Evolutionary conservation across 2,888 invertebrate species (phyloP), one percentile per base, ranked within the genome.

Genomic region (Caenorhabditis becei): DNA sequence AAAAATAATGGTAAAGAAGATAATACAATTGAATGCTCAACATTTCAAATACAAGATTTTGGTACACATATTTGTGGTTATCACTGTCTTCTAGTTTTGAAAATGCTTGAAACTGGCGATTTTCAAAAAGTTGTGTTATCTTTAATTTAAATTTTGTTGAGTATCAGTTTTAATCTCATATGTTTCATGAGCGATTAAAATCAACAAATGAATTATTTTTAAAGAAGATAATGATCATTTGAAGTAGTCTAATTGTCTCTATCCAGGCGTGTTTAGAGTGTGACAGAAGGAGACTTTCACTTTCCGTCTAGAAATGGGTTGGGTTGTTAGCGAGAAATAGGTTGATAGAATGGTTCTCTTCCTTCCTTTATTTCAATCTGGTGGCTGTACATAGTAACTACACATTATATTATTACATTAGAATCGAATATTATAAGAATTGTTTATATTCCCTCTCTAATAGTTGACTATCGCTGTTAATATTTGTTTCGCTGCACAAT

Each of bases 181-280:
- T 74, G 32, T 77, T 56, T 69, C 70, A 79, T 59, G 79, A 79
- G 59, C 58, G 79, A 74, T 75, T 62, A 71, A 70, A 71, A 63
- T 72, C 41, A 78, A 65, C 66, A 58, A 79, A 79, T 67, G 32
- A 77, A 77, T 75, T 62, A 77, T 80, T 80, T 80, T 80, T 80
- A 80, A 80, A 80, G 77, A 77, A 56, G 80, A 75, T 74, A 80
- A 75, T 80, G 80, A 47, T 80, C 58, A 66, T 58, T 80, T 80
- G 80, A 80, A 75, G 74, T 69, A 75, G 80, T 80, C 80, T 80
- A 77, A 69, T 69, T 70, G 77, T 69, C 77, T 77, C 69, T 77
- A 77, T 77, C 77, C 77, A 56, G 37, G 69, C 69, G 70, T 77
- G 69, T 69, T 69, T 77, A 69, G 53, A 61, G 63, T 63, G 77